Conservation (phyloP, 2,888 invertebrate species). For the Conistra vaccinii region DNA sequence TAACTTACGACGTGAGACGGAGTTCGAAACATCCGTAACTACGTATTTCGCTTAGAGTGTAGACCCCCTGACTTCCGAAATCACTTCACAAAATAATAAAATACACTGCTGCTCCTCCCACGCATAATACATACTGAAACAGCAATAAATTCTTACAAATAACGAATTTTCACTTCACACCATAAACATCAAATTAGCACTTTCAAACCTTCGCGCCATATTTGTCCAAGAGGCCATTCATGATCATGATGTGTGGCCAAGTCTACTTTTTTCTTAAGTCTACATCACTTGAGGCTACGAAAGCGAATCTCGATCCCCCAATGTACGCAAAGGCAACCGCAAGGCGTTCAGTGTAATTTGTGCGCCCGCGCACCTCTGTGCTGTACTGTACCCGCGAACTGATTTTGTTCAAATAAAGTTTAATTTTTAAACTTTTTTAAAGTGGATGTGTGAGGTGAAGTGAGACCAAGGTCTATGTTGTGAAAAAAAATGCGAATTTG, state of each 20-base stretch:
- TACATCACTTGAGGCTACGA: constrained; percentile 82
- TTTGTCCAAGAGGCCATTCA: constrained; percentile 10
- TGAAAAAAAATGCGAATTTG: constrained; percentile 10
- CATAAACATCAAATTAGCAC: constrained; percentile 48
- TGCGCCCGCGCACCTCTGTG: constrained; percentile 81
- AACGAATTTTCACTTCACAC: constrained; percentile 23
- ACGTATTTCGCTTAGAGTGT: no score
- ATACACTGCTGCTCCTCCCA: not conserved
- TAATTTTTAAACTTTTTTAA: constrained; percentile 13
- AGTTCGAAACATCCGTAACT: no score
- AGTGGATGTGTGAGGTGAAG: constrained; percentile 60
- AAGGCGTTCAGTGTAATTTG: constrained; percentile 84
- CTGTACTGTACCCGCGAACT: constrained; percentile 60
- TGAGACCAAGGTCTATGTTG: constrained; percentile 36
- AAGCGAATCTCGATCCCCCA: constrained; percentile 87
- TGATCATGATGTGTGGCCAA: constrained; percentile 61
- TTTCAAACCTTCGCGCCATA: constrained; percentile 7
- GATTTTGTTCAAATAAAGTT: constrained; percentile 45
- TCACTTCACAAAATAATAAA: constrained; percentile 32
- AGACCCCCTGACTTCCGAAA: constrained; percentile 16
- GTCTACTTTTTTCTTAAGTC: constrained; percentile 82
- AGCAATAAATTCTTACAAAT: not conserved
- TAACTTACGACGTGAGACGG: no score
- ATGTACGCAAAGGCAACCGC: constrained; percentile 76
- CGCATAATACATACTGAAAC: constrained; percentile 7